These are phyloP conservation scores for Barbus barbus DNA, from an alignment of 2,113 vertebrate genomes.

Conservation along the genomic window DNA sequence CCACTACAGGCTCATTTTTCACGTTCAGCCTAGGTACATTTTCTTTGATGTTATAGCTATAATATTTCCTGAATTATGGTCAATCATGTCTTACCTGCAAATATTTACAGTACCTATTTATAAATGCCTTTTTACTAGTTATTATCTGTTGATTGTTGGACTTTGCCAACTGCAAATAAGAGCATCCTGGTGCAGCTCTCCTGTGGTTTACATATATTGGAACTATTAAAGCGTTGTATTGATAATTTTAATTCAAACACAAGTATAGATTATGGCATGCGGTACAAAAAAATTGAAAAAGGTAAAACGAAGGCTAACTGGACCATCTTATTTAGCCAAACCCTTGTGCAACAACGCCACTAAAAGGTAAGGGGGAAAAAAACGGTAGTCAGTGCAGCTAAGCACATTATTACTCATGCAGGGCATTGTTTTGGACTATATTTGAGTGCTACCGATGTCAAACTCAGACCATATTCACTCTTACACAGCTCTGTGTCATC, in stretches of 20 bases:
- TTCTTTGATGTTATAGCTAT: background rate
- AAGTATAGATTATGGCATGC: too few relatives aligned
- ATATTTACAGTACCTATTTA: background rate
- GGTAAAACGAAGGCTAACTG: background rate
- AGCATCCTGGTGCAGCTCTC: background rate
- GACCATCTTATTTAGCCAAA: background rate
- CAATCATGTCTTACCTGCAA: background rate
- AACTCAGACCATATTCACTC: background rate
- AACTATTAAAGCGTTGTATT: background rate
- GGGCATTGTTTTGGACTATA: background rate
- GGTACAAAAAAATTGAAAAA: background rate
- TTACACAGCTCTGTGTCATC: background rate
- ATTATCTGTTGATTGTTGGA: background rate
- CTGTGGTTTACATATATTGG: background rate
- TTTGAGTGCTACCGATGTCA: background rate
- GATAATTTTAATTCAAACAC: background rate
- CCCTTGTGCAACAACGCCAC: background rate
- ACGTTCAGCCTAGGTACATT: background rate
- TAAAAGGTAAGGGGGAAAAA: background rate
- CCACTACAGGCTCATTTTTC: background rate
- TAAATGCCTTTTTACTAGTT: background rate
- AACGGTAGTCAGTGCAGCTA: too few relatives aligned
- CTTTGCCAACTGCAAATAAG: background rate
- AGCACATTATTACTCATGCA: background rate
- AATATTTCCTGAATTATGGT: background rate